Evolutionary conservation across 2,797 vertebrate genomes (phyloP).

Genomic region (Platalea minor): DNA sequence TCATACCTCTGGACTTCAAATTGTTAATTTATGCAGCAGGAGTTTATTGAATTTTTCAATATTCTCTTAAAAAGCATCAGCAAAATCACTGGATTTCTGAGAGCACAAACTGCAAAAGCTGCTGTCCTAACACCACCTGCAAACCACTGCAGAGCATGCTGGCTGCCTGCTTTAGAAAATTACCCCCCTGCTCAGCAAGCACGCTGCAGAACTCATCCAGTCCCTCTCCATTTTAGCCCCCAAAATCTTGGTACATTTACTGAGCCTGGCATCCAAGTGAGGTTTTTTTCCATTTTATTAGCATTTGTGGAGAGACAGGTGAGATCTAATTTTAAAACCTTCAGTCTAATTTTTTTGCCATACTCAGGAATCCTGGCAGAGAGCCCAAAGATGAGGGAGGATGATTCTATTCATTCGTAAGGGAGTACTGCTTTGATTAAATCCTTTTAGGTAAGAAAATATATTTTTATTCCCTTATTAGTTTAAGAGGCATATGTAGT

Average conservation of each 20-base stretch:
- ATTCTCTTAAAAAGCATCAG: neutral
- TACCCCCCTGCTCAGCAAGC: neutral
- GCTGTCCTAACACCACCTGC: neutral
- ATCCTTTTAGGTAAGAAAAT: neutral
- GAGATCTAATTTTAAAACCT: constrained; percentile 7
- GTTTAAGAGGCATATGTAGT: neutral
- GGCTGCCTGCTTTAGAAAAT: neutral
- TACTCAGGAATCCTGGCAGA: neutral
- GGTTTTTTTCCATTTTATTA: neutral
- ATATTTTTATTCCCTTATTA: neutral
- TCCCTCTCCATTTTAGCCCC: neutral
- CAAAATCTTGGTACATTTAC: neutral
- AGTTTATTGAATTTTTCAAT: neutral
- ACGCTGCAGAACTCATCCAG: neutral
- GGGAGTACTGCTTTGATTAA: neutral
- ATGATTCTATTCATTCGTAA: neutral
- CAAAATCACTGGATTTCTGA: neutral
- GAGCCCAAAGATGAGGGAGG: neutral
- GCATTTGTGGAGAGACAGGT: neutral
- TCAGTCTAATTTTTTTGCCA: neutral
- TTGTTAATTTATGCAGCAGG: neutral
- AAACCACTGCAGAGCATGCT: neutral
- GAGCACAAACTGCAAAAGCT: neutral
- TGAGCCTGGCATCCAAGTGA: neutral
- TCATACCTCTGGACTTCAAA: neutral